A percentile compares a stretch with the other conserved stretches of the same genome.
These are phyloP conservation scores for Acronicta psi DNA, from an alignment of 2,888 invertebrate species.

Conservation along the genomic window DNA sequence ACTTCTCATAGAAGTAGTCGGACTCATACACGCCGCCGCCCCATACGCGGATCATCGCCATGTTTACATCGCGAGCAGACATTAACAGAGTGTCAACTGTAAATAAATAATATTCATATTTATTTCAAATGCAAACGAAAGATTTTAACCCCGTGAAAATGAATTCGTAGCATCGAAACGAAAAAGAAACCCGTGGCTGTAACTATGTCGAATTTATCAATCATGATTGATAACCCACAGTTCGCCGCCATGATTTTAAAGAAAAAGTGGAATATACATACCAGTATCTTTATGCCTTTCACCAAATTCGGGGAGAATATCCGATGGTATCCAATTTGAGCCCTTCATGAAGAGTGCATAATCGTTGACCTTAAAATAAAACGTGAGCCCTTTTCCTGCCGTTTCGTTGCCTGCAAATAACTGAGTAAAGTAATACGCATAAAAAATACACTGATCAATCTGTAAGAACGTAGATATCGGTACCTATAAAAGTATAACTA, in stretches of 20 bases:
- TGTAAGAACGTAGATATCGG: no score
- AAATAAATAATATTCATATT: no score
- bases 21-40: slow-evolving; percentile 99
- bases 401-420: slow-evolving; percentile 74
- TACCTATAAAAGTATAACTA: no score
- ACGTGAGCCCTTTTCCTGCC: slow-evolving; percentile 91
- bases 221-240: no score
- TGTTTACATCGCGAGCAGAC: slow-evolving; percentile 93
- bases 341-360: slow-evolving; percentile 98
- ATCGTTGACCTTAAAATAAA: slow-evolving; percentile 96
- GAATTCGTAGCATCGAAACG: no score
- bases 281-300: slow-evolving; percentile 82
- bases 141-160: no score
- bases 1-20: slow-evolving; percentile 95
- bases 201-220: no score
- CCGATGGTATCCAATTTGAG: slow-evolving; percentile 97
- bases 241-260: no score
- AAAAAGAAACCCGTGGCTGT: no score
- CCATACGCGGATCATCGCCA: slow-evolving; percentile 99
- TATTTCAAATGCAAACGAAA: no score
- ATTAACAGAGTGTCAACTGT: slow-evolving; percentile 90
- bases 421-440: background rate
- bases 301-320: slow-evolving; percentile 94
- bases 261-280: no score
- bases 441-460: no score